These are phyloP conservation scores for Panagrolaimus sp. DNA, from an alignment of 1,140 invertebrate species.

Conservation along the genomic window DNA sequence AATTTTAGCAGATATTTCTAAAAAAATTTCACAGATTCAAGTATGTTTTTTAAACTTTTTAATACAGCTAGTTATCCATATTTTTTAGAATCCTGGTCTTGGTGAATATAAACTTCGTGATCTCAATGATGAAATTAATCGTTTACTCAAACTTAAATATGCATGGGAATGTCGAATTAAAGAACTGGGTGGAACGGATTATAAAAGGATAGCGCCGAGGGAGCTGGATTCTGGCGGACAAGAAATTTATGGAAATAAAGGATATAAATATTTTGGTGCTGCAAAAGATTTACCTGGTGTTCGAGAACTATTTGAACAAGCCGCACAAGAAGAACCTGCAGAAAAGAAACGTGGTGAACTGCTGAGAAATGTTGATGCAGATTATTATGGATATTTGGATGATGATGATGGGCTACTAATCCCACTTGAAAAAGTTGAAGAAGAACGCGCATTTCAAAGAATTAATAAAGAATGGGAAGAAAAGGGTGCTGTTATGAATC, in stretches of 20 bases:
- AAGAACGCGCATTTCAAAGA: conserved; percentile 17
- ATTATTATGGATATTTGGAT: conserved; percentile 96
- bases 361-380: conserved; percentile 75
- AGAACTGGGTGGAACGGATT: conserved; percentile 88
- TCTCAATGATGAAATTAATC: conserved; percentile 99
- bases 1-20: conserved; percentile 74
- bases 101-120: conserved; percentile 96
- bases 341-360: conserved; percentile 69
- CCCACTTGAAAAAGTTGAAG: conserved; percentile 70
- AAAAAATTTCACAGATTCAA: conserved; percentile 98
- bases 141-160: conserved; percentile 80
- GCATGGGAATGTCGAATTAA: conserved; percentile 95
- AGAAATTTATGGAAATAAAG: conserved; percentile 92
- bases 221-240: conserved; percentile 62
- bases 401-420: conserved; percentile 92
- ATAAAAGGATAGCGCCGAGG: conserved; percentile 60
- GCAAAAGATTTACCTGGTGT: conserved; percentile 97
- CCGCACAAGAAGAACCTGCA: conserved; percentile 65
- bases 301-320: conserved; percentile 87
- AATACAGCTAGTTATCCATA: conserved; percentile 23
- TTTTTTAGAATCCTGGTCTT: conserved; percentile 72
- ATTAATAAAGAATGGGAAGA: conserved; percentile 32
- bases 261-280: conserved; percentile 99
- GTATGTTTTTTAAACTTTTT: conserved; percentile 22
- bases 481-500: conserved; percentile 43